Base-by-base conservation (phyloP, 2,113 vertebrate species). In the Dolichallabes microphthalmus region DNA sequence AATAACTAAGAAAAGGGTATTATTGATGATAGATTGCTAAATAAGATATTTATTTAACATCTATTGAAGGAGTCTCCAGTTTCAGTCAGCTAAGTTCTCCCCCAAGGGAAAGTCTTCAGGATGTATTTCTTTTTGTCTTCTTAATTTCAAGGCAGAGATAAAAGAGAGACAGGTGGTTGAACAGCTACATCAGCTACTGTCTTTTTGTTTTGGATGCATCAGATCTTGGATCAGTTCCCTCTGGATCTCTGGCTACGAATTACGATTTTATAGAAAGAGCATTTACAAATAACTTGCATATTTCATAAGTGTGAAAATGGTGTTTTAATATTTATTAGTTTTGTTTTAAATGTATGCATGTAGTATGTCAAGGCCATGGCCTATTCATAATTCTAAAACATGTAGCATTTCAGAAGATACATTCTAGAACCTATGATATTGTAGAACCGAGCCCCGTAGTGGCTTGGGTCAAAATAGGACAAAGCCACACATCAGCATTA, bases 401-500 rank as follows among this genome's bases (percentile, higher is more conserved):
- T 80, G 32, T 74, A 74, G 55, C 32, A 57, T 74, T 74, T 25
- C 25, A 60, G 69, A 74, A 30, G 27, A n/a, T 55, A 61, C 50
- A 53, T 68, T 63, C 25, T 71, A 63, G 52, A 52, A 69, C 32
- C 10, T 12, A 11, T 17, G 12, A n/a, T 22, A 13, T 52, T 80
- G 15, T 32, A 61, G 39, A 61, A 76, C 25, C 12, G n/a, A 77
- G 52, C n/a, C 68, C 55, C 57, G 53, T 61, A 15, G n/a, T 15
- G 78, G 66, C 78, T 81, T 86, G 66, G 45, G 14, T 25, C 13
- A 52, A 30, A 50, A 7, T 73, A 45, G 76, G 79, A 27, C 84
- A 73, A 35, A 73, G 78, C 57, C 57, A 74, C 68, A 73, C 78
- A 39, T 61, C 4, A 81, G 78, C 84, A 81, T 86, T 86, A 86